These are phyloP conservation scores for Parapsyche elsis DNA, from an alignment of 1,140 invertebrate species.

Conservation along the genomic window DNA sequence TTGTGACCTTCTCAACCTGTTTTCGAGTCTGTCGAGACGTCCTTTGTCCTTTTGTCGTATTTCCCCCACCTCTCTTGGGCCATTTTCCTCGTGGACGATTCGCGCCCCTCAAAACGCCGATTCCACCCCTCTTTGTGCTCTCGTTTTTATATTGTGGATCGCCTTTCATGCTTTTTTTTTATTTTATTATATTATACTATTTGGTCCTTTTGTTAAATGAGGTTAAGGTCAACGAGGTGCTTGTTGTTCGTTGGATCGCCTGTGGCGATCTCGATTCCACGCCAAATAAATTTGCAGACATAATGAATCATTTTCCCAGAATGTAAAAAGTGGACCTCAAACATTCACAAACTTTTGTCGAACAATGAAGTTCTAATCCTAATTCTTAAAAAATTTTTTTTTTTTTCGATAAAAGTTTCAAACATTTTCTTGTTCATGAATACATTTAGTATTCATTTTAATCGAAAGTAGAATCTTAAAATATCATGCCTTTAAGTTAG, in stretches of 20 bases:
- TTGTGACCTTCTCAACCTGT: constrained; percentile 43
- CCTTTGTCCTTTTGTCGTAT: not conserved
- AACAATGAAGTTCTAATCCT: no score
- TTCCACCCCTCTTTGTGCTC: not conserved
- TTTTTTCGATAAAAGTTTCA: no score
- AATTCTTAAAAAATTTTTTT: no score
- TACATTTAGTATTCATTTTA: no score
- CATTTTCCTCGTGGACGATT: not conserved
- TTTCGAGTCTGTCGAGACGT: not conserved
- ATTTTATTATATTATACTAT: no score
- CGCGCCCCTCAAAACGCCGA: not conserved
- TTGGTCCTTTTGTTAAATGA: constrained; percentile 42
- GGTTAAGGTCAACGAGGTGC: constrained; percentile 54
- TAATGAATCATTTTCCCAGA: constrained; percentile 1
- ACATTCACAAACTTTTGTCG: not conserved
- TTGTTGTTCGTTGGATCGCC: constrained; percentile 25
- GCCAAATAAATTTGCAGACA: not conserved
- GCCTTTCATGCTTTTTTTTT: constrained; percentile 15
- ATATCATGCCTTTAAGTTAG: no score
- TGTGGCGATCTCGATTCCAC: constrained; percentile 14
- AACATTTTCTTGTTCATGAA: no score
- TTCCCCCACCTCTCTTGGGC: not conserved
- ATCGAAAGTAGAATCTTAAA: no score
- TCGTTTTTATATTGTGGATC: not conserved
- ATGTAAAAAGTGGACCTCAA: not conserved